Evolutionary conservation across 2,888 invertebrate species (phyloP), one percentile per base, ranked within the genome.

Genomic region (Zhengitettix transpicula): DNA sequence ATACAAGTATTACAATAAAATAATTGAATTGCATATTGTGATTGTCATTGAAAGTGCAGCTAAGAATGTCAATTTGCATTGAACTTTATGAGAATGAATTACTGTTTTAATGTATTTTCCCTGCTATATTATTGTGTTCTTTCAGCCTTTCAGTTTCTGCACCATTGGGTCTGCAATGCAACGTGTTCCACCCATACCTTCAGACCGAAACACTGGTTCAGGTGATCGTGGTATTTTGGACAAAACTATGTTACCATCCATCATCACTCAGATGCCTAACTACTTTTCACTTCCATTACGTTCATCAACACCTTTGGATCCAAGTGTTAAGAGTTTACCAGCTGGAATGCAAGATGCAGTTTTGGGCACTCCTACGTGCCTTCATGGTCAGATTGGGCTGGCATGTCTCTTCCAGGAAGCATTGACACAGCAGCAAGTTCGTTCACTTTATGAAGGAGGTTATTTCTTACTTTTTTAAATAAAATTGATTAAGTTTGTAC

Each of bases 311-410:
- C 71, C 76, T 0, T 72, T 74, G 55, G 77, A 78, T 69, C 77
- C 78, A n/a, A 76, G 77, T 66, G 76, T 79, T 1, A 76, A 76
- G 65, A 74, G 74, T 62, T 74, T 78, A 63, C 76, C 76, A 0
- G 71, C 73, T 44, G 79, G 78, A 40, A 74, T 75, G 71, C 78
- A 80, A 67, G 78, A 81, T 64, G 76, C 76, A 1, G 73, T 78
- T 1, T 81, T 77, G 68, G 81, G 81, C 0, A 71, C 72, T 52
- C 74, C 76, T 44, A 69, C 72, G 10, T 74, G 77, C 58, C 67
- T 82, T 9, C 70, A 72, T 53, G 81, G 81, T 7, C 79, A 79
- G 66, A 65, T 82, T 1, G 78, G 77, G 1, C 74, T 75, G 14
- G 74, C 78, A 10, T 70, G 77, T 56, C 67, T 81, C 14, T 79